Evolutionary conservation across 2,888 invertebrate genomes (phyloP).

Genomic region (Andrena dorsata): DNA sequence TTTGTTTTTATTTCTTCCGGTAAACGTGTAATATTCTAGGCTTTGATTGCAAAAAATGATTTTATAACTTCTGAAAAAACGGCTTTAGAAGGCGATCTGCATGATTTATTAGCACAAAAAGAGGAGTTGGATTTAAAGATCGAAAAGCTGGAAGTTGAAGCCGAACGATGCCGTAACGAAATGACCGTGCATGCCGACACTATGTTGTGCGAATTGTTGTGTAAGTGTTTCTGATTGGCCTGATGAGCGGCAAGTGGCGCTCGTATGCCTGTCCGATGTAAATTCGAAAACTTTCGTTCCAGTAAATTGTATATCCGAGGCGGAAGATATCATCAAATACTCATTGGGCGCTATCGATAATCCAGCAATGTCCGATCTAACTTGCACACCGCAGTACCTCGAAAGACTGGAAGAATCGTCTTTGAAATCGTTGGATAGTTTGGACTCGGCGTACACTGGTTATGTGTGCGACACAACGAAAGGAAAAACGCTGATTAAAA

Average conservation of each 20-base stretch:
- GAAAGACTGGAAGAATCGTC: slow-evolving; percentile 85
- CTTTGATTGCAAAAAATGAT: slow-evolving; percentile 88
- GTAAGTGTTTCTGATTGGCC: slow-evolving; percentile 70
- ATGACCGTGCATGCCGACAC: slow-evolving; percentile 78
- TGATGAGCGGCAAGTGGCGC: background rate
- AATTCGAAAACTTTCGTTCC: slow-evolving; percentile 50
- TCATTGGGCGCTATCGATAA: slow-evolving; percentile 88
- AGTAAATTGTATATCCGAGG: slow-evolving; percentile 85
- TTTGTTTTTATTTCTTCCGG: slow-evolving; percentile 32
- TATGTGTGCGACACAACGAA: slow-evolving; percentile 79
- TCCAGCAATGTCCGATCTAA: slow-evolving; percentile 88
- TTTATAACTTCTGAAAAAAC: slow-evolving; percentile 88
- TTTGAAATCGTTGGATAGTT: slow-evolving; percentile 81
- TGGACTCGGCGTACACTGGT: slow-evolving; percentile 78
- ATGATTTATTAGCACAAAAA: slow-evolving; percentile 89
- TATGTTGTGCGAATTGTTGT: slow-evolving; percentile 79
- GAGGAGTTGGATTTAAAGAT: slow-evolving; percentile 88
- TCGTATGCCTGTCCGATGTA: too few species aligned
- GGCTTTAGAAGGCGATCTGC: slow-evolving; percentile 88
- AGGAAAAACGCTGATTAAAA: slow-evolving; percentile 83
- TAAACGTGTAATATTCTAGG: slow-evolving; percentile 84
- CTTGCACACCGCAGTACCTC: slow-evolving; percentile 89
- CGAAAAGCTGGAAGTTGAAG: slow-evolving; percentile 86
- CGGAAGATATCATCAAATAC: slow-evolving; percentile 86
- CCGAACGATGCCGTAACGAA: slow-evolving; percentile 77